Evolutionary conservation across 35 echinoderm and acorn worm species (phyloP).

Genomic region (Lytechinus variegatus): DNA sequence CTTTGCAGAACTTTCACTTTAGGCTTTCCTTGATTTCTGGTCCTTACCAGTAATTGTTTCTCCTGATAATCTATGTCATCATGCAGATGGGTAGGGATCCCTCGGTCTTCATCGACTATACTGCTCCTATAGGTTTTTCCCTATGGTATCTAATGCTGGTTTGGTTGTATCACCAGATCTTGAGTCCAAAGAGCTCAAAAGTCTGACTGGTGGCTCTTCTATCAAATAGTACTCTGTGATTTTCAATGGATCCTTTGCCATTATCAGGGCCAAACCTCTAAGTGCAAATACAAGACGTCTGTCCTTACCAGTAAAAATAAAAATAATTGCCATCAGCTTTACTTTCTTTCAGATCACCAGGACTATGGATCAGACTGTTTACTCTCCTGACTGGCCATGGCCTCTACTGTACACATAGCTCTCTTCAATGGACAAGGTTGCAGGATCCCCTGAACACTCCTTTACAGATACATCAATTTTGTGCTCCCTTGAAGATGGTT

Average conservation of each 20-base stretch:
- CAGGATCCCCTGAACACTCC: neutral
- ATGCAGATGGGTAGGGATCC: neutral
- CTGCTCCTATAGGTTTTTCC: neutral
- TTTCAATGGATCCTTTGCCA: neutral
- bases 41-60: too few species aligned
- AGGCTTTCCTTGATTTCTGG: too few species aligned
- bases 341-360: too few species aligned
- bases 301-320: too few species aligned
- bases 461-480: neutral
- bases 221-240: neutral
- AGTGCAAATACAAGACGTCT: too few species aligned
- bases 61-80: neutral
- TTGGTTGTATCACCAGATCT: neutral
- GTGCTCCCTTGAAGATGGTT: neutral
- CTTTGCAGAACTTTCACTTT: too few species aligned
- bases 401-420: neutral
- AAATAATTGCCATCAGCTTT: too few species aligned
- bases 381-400: neutral
- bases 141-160: neutral
- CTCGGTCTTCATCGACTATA: neutral
- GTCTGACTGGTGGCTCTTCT: neutral
- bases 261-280: neutral
- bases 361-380: neutral
- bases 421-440: neutral
- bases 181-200: neutral